Percentiles rank a stretch among this genome's conserved stretches.
These are phyloP conservation scores for Dicyrtomina minuta DNA, from an alignment of 2,888 invertebrate genomes.

Conservation along the genomic window DNA sequence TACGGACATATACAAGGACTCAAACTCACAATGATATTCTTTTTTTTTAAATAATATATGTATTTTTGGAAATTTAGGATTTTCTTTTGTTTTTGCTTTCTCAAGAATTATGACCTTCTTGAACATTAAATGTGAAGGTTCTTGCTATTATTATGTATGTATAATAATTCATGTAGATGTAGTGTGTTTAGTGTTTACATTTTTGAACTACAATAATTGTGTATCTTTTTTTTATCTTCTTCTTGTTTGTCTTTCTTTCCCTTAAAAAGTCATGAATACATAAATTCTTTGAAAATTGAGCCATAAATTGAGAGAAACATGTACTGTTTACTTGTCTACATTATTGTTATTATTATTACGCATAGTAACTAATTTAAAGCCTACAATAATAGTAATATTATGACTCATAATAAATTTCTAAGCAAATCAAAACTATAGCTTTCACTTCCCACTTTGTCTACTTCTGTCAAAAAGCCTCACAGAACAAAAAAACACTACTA, in stretches of 20 bases:
- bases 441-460: no score
- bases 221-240: not conserved
- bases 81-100: not conserved
- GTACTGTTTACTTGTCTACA: not conserved
- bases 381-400: no score
- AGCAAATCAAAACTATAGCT: no score
- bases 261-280: not conserved
- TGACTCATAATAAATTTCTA: no score
- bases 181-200: not conserved
- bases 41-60: not conserved
- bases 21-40: not conserved
- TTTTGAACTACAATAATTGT: not conserved
- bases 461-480: not conserved
- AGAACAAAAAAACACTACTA: not conserved
- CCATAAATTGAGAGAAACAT: conserved; percentile 4
- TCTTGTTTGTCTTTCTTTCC: not conserved
- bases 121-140: conserved; percentile 1
- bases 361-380: no score
- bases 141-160: not conserved
- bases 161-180: not conserved
- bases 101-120: not conserved
- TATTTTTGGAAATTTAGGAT: no score
- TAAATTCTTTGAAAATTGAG: conserved; percentile 4
- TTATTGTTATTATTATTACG: no score
- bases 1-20: conserved; percentile 9